Conservation (phyloP, 2,888 invertebrate genomes). For the Idaea biselata region DNA sequence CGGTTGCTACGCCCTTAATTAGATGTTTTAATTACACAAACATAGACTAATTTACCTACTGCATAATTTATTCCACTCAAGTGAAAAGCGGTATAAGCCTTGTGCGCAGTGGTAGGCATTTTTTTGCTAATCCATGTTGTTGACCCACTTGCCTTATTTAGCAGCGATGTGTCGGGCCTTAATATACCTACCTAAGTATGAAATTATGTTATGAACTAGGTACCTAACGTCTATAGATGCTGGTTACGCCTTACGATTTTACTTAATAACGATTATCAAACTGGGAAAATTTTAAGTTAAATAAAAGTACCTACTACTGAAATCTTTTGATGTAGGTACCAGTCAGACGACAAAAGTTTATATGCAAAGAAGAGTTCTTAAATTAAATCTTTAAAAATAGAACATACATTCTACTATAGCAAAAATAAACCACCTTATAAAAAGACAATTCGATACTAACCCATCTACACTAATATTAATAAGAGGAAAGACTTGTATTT, state of each 20-base stretch:
- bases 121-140: conserved; percentile 1
- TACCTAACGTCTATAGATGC: neutral
- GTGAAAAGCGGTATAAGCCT: neutral
- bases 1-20: neutral
- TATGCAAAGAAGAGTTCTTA: no score
- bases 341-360: no score
- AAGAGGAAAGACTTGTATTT: no score
- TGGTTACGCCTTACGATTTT: neutral
- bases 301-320: no score
- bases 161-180: neutral
- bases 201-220: neutral
- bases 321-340: no score
- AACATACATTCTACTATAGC: no score
- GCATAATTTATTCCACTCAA: neutral
- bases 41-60: neutral
- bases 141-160: conserved; percentile 1
- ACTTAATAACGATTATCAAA: neutral
- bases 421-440: no score
- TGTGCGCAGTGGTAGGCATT: neutral
- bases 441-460: no score
- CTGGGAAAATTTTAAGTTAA: no score
- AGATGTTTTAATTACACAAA: neutral
- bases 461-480: no score
- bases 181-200: neutral
- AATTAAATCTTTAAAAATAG: no score